phyloP scores from a whole-genome alignment of 2,797 vertebrate genomes.

The Tokudaia tokunoshimensis region DNA sequence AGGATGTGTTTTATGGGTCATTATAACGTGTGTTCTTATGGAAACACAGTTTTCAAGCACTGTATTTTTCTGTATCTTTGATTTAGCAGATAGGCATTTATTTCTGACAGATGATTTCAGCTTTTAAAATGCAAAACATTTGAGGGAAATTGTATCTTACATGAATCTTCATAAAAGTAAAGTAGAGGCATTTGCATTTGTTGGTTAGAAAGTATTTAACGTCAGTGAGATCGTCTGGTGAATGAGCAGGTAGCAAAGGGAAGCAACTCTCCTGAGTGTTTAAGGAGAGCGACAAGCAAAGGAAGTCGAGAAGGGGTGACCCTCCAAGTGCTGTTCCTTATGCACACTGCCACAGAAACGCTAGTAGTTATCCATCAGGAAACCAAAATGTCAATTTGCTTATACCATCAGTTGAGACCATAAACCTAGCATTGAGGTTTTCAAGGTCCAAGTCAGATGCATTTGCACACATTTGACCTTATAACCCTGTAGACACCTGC shows the following conservation, averaged over 20 bases:
- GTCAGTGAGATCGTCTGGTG: slow-evolving; percentile 48
- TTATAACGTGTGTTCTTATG: slow-evolving; percentile 53
- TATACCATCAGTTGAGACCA: not conserved
- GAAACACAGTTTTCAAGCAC: slow-evolving; percentile 63
- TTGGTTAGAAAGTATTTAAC: slow-evolving; percentile 63
- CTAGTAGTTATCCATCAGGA: not conserved
- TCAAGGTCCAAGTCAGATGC: not conserved
- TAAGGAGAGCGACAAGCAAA: slow-evolving; percentile 22
- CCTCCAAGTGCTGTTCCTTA: not conserved
- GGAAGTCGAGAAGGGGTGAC: not conserved
- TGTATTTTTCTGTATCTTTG: slow-evolving; percentile 68
- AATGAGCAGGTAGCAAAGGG: slow-evolving; percentile 42
- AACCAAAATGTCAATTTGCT: slow-evolving; percentile 18
- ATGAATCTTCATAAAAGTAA: slow-evolving; percentile 68
- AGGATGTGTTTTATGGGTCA: slow-evolving; percentile 56
- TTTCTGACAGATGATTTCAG: slow-evolving; percentile 75
- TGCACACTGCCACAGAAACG: not conserved
- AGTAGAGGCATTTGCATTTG: slow-evolving; percentile 55
- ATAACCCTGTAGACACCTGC: not conserved
- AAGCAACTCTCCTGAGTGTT: not conserved
- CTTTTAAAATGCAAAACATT: slow-evolving; percentile 69
- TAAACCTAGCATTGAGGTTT: slow-evolving; percentile 7
- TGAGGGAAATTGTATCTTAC: slow-evolving; percentile 63
- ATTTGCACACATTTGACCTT: not conserved
- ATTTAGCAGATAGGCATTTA: slow-evolving; percentile 69